These are phyloP conservation scores for Zeus faber DNA, from an alignment of 2,113 vertebrate species.

Conservation along the genomic window DNA sequence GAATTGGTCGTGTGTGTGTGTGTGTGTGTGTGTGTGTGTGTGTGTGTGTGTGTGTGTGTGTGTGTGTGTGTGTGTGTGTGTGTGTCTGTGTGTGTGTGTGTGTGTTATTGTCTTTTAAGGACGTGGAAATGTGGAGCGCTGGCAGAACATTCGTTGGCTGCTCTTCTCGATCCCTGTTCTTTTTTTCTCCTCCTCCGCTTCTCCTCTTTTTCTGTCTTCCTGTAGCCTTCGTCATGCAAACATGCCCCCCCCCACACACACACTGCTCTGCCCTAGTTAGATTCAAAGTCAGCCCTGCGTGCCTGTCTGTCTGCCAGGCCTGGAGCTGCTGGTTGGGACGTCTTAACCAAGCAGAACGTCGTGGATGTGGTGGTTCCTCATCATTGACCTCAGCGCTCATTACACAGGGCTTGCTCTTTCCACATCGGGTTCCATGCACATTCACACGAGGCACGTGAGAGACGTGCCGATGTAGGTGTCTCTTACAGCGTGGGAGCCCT, in stretches of 20 bases:
- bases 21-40: conserved; percentile 4
- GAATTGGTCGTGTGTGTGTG: not conserved
- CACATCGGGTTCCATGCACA: not conserved
- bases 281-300: conserved; percentile 1
- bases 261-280: not conserved
- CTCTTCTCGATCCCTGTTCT: conserved; percentile 5
- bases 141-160: conserved; percentile 54
- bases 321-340: not conserved
- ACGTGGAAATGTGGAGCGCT: conserved; percentile 30
- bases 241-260: not conserved
- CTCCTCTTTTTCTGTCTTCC: conserved; percentile 1
- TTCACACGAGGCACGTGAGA: not conserved
- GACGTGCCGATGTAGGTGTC: not conserved
- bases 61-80: conserved; percentile 8
- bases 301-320: not conserved
- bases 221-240: not conserved
- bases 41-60: conserved; percentile 9
- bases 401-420: not conserved
- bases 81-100: conserved; percentile 3
- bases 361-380: not conserved
- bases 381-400: not conserved
- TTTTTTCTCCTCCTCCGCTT: conserved; percentile 10
- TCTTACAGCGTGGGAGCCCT: not conserved
- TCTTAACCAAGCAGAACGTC: not conserved
- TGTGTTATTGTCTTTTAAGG: not conserved